Base-by-base conservation (phyloP, 2,888 invertebrate species). In the Lasioglossum malachurum region DNA sequence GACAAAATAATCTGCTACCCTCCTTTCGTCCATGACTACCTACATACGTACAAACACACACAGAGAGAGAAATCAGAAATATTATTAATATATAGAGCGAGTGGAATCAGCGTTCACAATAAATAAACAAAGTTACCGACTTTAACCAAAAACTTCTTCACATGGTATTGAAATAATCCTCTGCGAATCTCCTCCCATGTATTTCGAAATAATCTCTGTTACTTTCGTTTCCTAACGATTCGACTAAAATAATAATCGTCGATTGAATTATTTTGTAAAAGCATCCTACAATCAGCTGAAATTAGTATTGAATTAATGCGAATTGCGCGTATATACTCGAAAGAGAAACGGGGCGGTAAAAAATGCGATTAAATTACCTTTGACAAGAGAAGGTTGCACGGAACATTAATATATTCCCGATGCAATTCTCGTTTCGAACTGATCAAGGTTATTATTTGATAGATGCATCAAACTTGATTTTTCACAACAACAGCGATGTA, bases 1-100 rank as follows among this genome's bases (percentile, higher is more conserved):
- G 91, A 99, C 99, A 96, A 99, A 99, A 96, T 99, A 99, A 96
- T 99, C 99, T 41, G 98, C 99, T 88, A 99, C 98, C 95, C 98
- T 96, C 94, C 97, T 96, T 93, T 98, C 98, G 94, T 98, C 98
- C 98, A 98, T 98, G 91, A 67, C 78, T 84, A 86, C 60, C 84
- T 86, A 69, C 0, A 10, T 12, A n/a, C 10, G 8, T 10, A 53
- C 10, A 2, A n/a, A 10, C 0, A 1, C 8, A 49, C 27, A 38
- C 64, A 78, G 19, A 67, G 46, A 64, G n/a, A 67, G 46, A 64
- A 64, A 23, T 71, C 8, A 53, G 14, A 41, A 75, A n/a, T 57
- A 8, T 57, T 38, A 35, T 31, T n/a, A 41, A 27, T 57, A 53
- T 35, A 72, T 14, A 75, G 14, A 23, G n/a, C 27, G 3, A 75